Percentiles rank a stretch among this genome's conserved stretches.
Evolutionary conservation across 2,113 vertebrate genomes (phyloP).

Genomic region (Dolichotis patagonum): DNA sequence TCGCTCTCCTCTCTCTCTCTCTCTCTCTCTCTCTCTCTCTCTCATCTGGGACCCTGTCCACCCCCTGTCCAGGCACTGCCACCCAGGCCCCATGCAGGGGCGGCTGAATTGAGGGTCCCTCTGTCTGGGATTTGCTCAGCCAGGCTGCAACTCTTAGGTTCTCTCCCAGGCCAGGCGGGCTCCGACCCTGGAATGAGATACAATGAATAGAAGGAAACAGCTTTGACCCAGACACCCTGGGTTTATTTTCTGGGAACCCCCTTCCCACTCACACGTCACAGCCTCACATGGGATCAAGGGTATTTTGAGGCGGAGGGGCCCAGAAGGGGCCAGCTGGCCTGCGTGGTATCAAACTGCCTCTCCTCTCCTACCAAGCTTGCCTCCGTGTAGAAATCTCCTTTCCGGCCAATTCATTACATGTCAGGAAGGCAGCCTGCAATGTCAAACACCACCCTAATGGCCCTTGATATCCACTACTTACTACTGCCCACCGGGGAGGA

Average conservation of each 20-base stretch:
- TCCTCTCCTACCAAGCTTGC: slow-evolving; percentile 71
- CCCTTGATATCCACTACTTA: slow-evolving; percentile 86
- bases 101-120: too few relatives aligned
- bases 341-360: slow-evolving; percentile 73
- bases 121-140: neutral
- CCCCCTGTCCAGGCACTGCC: neutral
- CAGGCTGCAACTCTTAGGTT: neutral
- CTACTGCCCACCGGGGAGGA: slow-evolving; percentile 78
- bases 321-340: fast-evolving
- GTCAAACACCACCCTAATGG: slow-evolving; percentile 86
- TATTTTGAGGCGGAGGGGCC: neutral
- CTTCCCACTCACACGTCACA: neutral
- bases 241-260: slow-evolving; percentile 31
- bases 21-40: neutral
- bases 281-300: slow-evolving; percentile 59
- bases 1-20: too few relatives aligned
- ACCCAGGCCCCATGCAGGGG: fast-evolving
- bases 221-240: neutral
- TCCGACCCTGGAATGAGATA: neutral
- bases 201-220: neutral
- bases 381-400: slow-evolving; percentile 78
- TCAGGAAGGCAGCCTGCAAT: slow-evolving; percentile 84
- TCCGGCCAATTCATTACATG: slow-evolving; percentile 85
- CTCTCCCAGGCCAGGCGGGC: neutral
- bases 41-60: neutral